Evolutionary conservation across 2,888 invertebrate species (phyloP), one percentile per base, ranked within the genome.

Genomic region (Xanthorhoe designata): DNA sequence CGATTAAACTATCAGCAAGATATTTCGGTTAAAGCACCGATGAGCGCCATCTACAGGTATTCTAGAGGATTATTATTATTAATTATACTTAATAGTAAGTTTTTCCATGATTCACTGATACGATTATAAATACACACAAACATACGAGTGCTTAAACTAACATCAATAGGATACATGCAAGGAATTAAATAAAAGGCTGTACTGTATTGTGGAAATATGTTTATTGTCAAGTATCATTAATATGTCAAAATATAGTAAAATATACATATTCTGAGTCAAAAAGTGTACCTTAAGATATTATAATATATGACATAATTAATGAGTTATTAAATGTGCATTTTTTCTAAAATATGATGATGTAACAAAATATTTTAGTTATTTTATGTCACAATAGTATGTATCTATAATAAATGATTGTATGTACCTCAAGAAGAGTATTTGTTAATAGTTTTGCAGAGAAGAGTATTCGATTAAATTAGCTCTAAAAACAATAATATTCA

Each of bases 111-210:
- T 6, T 24, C 7, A 32, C 24, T 24, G 2, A 24, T 24, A 2
- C 24, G 2, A 24, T 32, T 32, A 1, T 6, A 32, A 32, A 6
- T 17, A 13, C 60, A 53, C 32, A 47, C 42, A 60, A 15, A 52
- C 60, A 53, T 55, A 65, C 55, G 65, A 49, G 57, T 57, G 52
- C 53, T 64, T 56, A 49, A 38, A 55, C 58, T 65, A 59, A 70
- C 69, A 72, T 72, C 62, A 68, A 69, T 54, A 35, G 65, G 17
- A 32, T 45, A 35, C 72, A 74, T 74, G 72, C 72, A 58, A 24
- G 29, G 63, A 66, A 64, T 67, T 69, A 67, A 75, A 75, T 75
- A 64, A 75, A 75, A 75, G 74, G 74, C 72, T 72, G 75, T 74
- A 67, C 72, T 72, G 24, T 24, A 18, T 57, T 69, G 74, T 54